A percentile compares a stretch with the other conserved stretches of the same genome.
Evolutionary conservation across 2,797 vertebrate genomes (phyloP).

Genomic region (Cyclura pinguis): DNA sequence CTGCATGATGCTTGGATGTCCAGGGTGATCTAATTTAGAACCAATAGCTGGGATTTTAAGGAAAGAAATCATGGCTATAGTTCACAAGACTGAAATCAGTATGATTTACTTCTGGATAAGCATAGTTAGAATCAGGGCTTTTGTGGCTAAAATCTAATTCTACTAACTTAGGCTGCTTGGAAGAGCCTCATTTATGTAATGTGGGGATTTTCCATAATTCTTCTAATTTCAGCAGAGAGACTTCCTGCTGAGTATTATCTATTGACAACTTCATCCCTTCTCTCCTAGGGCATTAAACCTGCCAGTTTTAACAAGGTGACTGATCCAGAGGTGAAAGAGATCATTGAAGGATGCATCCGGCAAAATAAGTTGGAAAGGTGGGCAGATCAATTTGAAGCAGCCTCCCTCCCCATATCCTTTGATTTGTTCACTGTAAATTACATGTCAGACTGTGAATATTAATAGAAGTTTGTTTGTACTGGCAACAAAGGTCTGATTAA

Average conservation of each 20-base stretch:
- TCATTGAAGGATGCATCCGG: slow-evolving; percentile 95
- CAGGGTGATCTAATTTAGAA: not conserved
- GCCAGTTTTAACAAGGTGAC: slow-evolving; percentile 96
- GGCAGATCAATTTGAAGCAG: slow-evolving; percentile 30
- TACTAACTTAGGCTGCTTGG: not conserved
- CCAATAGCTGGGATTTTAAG: not conserved
- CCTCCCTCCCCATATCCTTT: not conserved
- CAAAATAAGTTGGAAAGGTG: slow-evolving; percentile 93
- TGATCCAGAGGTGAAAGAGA: slow-evolving; percentile 96
- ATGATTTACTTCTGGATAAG: not conserved
- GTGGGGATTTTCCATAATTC: slow-evolving; percentile 14
- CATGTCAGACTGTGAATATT: not conserved
- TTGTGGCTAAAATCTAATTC: slow-evolving; percentile 3
- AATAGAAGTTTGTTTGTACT: not conserved
- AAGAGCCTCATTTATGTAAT: not conserved
- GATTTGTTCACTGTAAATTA: not conserved
- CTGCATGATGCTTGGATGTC: not conserved
- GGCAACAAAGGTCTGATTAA: not conserved
- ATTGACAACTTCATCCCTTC: slow-evolving; percentile 25
- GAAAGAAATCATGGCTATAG: not conserved
- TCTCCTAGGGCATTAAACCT: slow-evolving; percentile 92
- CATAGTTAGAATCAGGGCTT: not conserved
- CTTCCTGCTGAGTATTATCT: slow-evolving; percentile 10
- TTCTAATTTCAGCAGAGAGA: not conserved
- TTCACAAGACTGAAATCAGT: not conserved